A percentile compares a stretch with the other conserved stretches of the same genome.
Conservation (phyloP, 1,140 invertebrate genomes). For the Wasmannia auropunctata region DNA sequence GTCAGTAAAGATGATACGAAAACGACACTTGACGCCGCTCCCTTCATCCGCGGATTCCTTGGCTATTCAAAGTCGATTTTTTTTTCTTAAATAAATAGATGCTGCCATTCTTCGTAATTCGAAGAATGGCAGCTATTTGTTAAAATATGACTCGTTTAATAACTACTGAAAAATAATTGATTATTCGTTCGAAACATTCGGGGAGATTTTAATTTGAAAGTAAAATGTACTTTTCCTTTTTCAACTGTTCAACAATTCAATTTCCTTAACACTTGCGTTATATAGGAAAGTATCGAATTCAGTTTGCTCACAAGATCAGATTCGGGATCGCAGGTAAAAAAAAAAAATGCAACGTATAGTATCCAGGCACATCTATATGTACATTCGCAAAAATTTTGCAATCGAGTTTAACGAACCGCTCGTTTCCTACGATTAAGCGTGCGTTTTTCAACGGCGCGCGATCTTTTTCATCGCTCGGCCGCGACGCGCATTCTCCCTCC, state of each 20-base stretch:
- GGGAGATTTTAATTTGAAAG: neutral
- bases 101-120: neutral
- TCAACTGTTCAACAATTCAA: neutral
- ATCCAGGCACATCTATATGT: neutral
- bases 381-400: constrained; percentile 18
- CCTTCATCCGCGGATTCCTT: neutral
- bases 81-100: neutral
- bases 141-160: neutral
- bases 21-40: neutral
- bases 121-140: too few relatives aligned
- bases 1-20: neutral
- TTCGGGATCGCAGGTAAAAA: neutral
- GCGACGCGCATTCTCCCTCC: constrained; percentile 1
- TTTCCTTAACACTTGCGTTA: neutral
- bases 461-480: constrained; percentile 62
- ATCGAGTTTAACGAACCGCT: constrained; percentile 40
- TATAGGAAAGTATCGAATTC: neutral
- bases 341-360: neutral
- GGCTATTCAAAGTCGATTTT: neutral
- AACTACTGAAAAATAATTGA: neutral
- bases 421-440: constrained; percentile 50
- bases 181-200: neutral
- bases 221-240: neutral
- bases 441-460: constrained; percentile 57
- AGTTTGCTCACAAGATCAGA: neutral